Conservation (phyloP, 2,797 vertebrate genomes). For the Dallia pectoralis region DNA sequence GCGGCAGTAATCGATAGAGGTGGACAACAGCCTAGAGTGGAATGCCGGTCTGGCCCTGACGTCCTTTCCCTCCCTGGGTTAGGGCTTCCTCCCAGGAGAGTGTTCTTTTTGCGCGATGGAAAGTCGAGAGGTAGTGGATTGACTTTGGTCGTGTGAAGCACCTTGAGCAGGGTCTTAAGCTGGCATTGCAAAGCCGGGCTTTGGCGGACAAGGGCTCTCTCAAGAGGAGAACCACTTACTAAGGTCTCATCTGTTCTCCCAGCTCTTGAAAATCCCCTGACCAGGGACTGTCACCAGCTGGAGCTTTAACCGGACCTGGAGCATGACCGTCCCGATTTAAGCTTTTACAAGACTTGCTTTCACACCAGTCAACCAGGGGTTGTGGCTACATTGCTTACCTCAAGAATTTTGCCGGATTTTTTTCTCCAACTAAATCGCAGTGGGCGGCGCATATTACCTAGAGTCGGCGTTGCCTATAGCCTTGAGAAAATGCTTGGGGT, state of each 20-base stretch:
- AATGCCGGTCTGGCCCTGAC: slow-evolving; percentile 54
- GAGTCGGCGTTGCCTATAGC: slow-evolving; percentile 19
- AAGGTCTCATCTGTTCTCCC: slow-evolving; percentile 40
- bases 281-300: slow-evolving; percentile 55
- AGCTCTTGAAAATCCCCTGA: slow-evolving; percentile 64
- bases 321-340: slow-evolving; percentile 58
- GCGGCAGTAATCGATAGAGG: slow-evolving; percentile 66
- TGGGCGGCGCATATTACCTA: slow-evolving; percentile 27
- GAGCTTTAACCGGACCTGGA: slow-evolving; percentile 47
- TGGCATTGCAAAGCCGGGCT: slow-evolving; percentile 44
- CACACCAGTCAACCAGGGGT: slow-evolving; percentile 59
- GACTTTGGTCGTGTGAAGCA: slow-evolving; percentile 40
- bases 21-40: slow-evolving; percentile 50
- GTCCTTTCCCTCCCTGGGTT: slow-evolving; percentile 41
- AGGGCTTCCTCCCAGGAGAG: slow-evolving; percentile 2
- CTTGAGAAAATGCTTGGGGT: slow-evolving; percentile 37
- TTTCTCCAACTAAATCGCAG: slow-evolving; percentile 40
- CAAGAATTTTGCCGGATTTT: slow-evolving; percentile 49
- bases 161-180: slow-evolving; percentile 36
- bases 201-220: slow-evolving; percentile 48
- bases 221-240: slow-evolving; percentile 50
- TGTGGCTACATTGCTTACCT: slow-evolving; percentile 44
- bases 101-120: slow-evolving; percentile 15
- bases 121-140: slow-evolving; percentile 34
- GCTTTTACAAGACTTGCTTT: slow-evolving; percentile 68